Conservation (phyloP, 2,888 invertebrate genomes). For the Lacanobia wlatinum region DNA sequence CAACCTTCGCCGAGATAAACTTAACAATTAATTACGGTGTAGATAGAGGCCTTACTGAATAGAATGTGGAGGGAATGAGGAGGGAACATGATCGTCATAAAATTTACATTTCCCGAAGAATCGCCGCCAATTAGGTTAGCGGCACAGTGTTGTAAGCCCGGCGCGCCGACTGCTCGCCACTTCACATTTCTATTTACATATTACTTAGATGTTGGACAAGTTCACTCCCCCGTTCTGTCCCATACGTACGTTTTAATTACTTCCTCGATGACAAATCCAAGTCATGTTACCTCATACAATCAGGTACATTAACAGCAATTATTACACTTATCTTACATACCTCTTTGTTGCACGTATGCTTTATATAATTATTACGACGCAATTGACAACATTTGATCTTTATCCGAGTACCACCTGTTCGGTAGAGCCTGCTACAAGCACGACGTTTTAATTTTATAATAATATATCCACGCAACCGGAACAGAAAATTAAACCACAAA, state of each 20-base stretch:
- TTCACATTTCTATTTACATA: slow-evolving; percentile 69
- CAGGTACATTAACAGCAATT: slow-evolving; percentile 38
- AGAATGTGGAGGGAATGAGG: slow-evolving; percentile 61
- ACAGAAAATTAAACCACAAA: not conserved
- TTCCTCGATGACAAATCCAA: slow-evolving; percentile 47
- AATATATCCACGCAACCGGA: not conserved
- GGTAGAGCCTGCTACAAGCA: not conserved
- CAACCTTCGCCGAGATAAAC: slow-evolving; percentile 40
- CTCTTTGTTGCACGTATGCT: slow-evolving; percentile 26
- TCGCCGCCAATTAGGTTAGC: slow-evolving; percentile 88
- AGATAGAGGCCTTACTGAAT: slow-evolving; percentile 64
- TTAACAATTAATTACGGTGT: slow-evolving; percentile 62
- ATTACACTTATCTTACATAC: slow-evolving; percentile 28
- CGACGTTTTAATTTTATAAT: not conserved
- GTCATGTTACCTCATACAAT: slow-evolving; percentile 35
- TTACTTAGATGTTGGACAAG: slow-evolving; percentile 55
- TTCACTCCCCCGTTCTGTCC: slow-evolving; percentile 34
- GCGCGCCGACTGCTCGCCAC: slow-evolving; percentile 60
- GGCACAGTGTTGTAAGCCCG: slow-evolving; percentile 75
- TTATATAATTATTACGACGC: slow-evolving; percentile 35
- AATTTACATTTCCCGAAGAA: slow-evolving; percentile 84
- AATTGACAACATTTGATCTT: slow-evolving; percentile 16
- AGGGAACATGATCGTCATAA: slow-evolving; percentile 77
- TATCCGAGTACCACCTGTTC: not conserved
- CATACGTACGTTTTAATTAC: slow-evolving; percentile 41